These are phyloP conservation scores for Pteronura brasiliensis DNA, from an alignment of 2,113 vertebrate species.

Conservation along the genomic window DNA sequence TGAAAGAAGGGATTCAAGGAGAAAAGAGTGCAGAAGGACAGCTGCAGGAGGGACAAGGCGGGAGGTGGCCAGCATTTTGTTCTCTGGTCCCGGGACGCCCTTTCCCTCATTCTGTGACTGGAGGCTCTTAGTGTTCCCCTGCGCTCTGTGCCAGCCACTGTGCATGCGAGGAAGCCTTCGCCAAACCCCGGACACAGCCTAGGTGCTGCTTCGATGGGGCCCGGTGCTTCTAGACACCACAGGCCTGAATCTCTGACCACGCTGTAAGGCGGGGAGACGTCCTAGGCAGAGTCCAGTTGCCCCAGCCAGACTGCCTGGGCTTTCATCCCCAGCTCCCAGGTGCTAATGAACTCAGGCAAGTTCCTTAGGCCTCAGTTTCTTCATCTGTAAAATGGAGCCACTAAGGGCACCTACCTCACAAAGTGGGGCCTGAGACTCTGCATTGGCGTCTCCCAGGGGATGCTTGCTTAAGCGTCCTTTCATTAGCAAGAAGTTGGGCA, in stretches of 20 bases:
- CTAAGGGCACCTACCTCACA: no score
- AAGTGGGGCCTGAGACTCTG: not conserved
- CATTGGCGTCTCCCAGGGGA: not conserved
- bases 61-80: not conserved
- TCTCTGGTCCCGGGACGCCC: not conserved
- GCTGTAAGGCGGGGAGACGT: not conserved
- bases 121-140: not conserved
- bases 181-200: rapidly evolving
- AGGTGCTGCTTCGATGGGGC: not conserved
- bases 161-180: not conserved
- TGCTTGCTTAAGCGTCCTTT: not conserved
- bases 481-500: not conserved
- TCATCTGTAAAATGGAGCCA: not conserved
- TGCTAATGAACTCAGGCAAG: not conserved
- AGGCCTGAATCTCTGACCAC: not conserved
- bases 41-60: not conserved
- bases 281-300: not conserved
- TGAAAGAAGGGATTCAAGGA: constrained; percentile 12
- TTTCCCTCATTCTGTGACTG: not conserved
- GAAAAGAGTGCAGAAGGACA: not conserved
- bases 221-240: not conserved
- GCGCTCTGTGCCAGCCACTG: not conserved
- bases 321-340: not conserved
- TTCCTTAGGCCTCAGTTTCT: not conserved
- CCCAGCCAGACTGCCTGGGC: not conserved